These are phyloP conservation scores for Orius insidiosus DNA, from an alignment of 1,140 invertebrate genomes.

Conservation along the genomic window DNA sequence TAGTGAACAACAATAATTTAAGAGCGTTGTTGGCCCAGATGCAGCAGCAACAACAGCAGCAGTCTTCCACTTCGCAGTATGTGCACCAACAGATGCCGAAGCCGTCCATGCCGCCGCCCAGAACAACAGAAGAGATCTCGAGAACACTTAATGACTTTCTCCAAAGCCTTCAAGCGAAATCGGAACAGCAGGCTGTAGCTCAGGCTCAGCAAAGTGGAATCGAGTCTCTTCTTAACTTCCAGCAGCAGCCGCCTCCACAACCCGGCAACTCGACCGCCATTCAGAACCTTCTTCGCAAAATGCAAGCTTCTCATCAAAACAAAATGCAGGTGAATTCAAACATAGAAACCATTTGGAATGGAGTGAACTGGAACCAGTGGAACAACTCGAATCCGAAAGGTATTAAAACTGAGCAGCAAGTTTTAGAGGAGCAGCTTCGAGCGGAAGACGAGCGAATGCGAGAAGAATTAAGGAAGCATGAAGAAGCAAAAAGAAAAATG, in stretches of 20 bases:
- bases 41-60: slow-evolving; percentile 13
- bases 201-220: background rate
- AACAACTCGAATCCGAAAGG: slow-evolving; percentile 25
- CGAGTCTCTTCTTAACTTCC: background rate
- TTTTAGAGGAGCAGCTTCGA: slow-evolving; percentile 32
- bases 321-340: slow-evolving; percentile 30
- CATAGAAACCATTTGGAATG: slow-evolving; percentile 13
- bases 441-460: slow-evolving; percentile 30
- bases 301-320: slow-evolving; percentile 28
- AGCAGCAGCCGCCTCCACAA: background rate
- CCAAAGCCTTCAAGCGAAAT: background rate
- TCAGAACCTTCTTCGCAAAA: slow-evolving; percentile 31
- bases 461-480: slow-evolving; percentile 32
- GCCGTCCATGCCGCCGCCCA: background rate
- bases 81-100: too few relatives aligned
- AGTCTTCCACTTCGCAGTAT: background rate
- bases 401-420: slow-evolving; percentile 35
- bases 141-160: background rate
- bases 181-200: background rate
- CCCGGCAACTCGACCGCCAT: background rate
- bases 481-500: slow-evolving; percentile 27
- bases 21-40: slow-evolving; percentile 19
- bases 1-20: slow-evolving; percentile 5
- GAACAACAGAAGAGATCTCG: slow-evolving; percentile 3
- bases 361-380: slow-evolving; percentile 13